A percentile compares a stretch with the other conserved stretches of the same genome.
phyloP scores from a whole-genome alignment of 2,888 invertebrate species.

The Ornithoptera alexandrae region DNA sequence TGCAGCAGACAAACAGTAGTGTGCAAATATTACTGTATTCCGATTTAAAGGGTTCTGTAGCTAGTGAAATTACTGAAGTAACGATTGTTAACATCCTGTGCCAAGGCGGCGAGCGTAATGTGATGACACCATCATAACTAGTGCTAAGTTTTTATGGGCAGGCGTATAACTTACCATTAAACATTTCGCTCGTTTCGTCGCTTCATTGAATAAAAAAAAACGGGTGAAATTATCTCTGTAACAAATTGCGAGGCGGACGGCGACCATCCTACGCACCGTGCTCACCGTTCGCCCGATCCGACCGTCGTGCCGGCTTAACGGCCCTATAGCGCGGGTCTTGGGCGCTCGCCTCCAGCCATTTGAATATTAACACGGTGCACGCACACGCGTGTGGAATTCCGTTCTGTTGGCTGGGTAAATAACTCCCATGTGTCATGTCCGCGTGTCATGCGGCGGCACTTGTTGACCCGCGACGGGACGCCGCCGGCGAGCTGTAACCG shows the following conservation, averaged over 20 bases:
- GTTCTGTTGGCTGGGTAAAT: constrained; percentile 43
- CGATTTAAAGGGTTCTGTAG: too few relatives aligned
- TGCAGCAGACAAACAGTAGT: too few relatives aligned
- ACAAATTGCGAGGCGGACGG: not conserved
- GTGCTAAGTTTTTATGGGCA: too few relatives aligned
- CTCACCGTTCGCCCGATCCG: constrained; percentile 10
- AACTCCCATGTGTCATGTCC: constrained; percentile 41
- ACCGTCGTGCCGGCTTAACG: constrained; percentile 57
- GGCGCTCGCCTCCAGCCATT: constrained; percentile 58
- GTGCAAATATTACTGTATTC: too few relatives aligned
- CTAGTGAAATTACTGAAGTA: too few relatives aligned
- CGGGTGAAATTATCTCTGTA: not conserved
- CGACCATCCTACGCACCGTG: not conserved
- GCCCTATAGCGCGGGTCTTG: constrained; percentile 60
- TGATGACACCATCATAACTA: too few relatives aligned
- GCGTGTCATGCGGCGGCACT: not conserved
- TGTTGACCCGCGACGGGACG: constrained; percentile 3
- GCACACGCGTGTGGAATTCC: constrained; percentile 52
- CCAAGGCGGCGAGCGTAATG: too few relatives aligned
- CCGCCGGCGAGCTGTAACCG: not conserved
- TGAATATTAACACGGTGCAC: constrained; percentile 69
- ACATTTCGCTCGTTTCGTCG: too few relatives aligned
- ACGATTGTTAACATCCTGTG: too few relatives aligned
- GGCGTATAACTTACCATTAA: too few relatives aligned
- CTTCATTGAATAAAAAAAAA: too few relatives aligned